These are phyloP conservation scores for Aleadryas rufinucha DNA, from an alignment of 2,113 vertebrate species.

Conservation along the genomic window DNA sequence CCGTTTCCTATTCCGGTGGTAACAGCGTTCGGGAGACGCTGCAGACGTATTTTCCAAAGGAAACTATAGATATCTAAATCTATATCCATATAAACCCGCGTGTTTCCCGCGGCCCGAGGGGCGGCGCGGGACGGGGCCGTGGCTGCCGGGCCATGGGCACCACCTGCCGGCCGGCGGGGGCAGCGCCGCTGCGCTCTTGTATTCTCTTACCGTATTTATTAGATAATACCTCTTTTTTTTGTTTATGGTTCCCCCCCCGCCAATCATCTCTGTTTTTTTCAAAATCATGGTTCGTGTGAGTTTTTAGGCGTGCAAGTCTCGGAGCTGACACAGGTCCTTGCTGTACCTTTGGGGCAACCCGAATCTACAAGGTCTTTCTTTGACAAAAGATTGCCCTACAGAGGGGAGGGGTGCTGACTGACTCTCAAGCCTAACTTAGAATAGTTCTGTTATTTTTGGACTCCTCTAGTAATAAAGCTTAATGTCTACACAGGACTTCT, in stretches of 20 bases:
- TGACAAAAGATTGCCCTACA: neutral
- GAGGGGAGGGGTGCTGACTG: neutral
- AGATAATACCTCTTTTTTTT: conserved; percentile 32
- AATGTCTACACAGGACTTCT: neutral
- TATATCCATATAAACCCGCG: neutral
- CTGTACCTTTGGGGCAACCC: neutral
- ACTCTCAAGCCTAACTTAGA: neutral
- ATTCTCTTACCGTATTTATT: conserved; percentile 54
- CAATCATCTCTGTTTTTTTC: neutral
- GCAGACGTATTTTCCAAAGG: conserved; percentile 20
- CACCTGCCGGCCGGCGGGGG: conserved; percentile 22
- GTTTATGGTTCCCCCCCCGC: neutral
- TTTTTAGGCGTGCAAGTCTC: neutral
- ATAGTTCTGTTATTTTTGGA: neutral
- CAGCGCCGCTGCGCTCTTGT: neutral
- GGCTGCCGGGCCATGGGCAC: conserved; percentile 10
- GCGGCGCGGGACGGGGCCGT: neutral
- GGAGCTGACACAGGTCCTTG: neutral
- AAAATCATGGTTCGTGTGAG: neutral
- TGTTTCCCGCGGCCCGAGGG: neutral
- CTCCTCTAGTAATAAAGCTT: neutral
- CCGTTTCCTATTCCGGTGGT: neutral
- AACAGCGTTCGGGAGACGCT: neutral
- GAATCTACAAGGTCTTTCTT: neutral
- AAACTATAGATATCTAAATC: neutral